Evolutionary conservation across 2,797 vertebrate species (phyloP), one percentile per base, ranked within the genome.

Genomic region (Rhinogobio ventralis): DNA sequence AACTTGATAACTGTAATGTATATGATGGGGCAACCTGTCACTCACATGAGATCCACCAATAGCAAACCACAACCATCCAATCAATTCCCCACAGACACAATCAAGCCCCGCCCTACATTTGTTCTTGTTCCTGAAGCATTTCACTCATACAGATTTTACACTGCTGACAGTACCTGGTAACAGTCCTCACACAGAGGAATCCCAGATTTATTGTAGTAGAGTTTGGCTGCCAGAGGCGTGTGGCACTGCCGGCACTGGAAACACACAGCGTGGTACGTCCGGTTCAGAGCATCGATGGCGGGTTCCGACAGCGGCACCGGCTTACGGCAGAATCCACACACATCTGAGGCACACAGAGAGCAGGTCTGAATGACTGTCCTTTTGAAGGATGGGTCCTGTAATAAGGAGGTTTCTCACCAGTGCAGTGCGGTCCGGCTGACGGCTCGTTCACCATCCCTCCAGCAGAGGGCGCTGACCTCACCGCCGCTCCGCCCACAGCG

Each of bases 271-370:
- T 99, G 98, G 91, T 99, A 99, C 39, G 96, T 97, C 90, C 95
- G 96, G 91, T 95, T 93, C 92, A 99, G 94, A 7, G 98, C 97
- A 78, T 97, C 96, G 4, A 99, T 95, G 0, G 94, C 94, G 0
- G 93, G 93, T 67, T 95, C 94, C 74, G 1, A 90, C 0, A 94
- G 91, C n/a, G 91, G 90, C 88, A 99, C 90, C 0, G 89, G 90
- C 90, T 98, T 99, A 89, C 97, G 96, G 91, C 98, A 99, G 92
- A 98, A 99, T 79, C 96, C 98, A 2, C 98, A 99, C 91, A 98
- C 89, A 17, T 97, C 98, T 99, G 90, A 3, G 33, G 88, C 76
- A 82, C 81, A 64, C 4, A 71, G 5, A 85, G 13, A 68, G 8
- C 20, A 45, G 55, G 1, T 55, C 17, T 49, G 66, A 46, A 62